A percentile compares a stretch with the other conserved stretches of the same genome.
Conservation (phyloP, 2,888 invertebrate species). For the Sphaeridia pumilis region DNA sequence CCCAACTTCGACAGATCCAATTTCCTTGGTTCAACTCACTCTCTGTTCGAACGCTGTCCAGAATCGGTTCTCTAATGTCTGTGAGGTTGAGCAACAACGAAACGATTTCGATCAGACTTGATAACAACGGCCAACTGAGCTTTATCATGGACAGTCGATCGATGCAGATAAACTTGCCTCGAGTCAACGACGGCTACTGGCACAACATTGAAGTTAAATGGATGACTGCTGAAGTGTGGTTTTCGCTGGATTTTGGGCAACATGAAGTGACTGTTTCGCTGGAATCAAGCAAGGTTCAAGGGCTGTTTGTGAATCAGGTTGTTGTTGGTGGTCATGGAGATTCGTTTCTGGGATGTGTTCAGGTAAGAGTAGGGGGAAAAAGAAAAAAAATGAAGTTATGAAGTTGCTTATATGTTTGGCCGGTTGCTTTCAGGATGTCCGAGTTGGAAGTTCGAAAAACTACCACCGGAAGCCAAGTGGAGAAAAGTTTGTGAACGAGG, state of each 20-base stretch:
- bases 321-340: slow-evolving; percentile 62
- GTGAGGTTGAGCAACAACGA: slow-evolving; percentile 61
- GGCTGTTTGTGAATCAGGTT: slow-evolving; percentile 75
- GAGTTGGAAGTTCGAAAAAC: slow-evolving; percentile 68
- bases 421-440: slow-evolving; percentile 55
- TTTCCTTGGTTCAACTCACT: slow-evolving; percentile 83
- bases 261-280: slow-evolving; percentile 50
- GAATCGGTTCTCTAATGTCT: slow-evolving; percentile 66
- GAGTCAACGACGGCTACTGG: slow-evolving; percentile 69
- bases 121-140: slow-evolving; percentile 58
- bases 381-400: not conserved
- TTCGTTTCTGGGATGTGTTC: slow-evolving; percentile 63
- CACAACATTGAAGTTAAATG: slow-evolving; percentile 70
- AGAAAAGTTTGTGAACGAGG: slow-evolving; percentile 69
- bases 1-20: slow-evolving; percentile 68
- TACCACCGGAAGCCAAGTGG: slow-evolving; percentile 67
- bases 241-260: slow-evolving; percentile 75
- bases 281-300: slow-evolving; percentile 56
- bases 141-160: slow-evolving; percentile 64
- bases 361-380: no score
- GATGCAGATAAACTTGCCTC: slow-evolving; percentile 53
- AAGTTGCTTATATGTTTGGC: not conserved
- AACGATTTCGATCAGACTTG: slow-evolving; percentile 37
- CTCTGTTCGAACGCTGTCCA: slow-evolving; percentile 65
- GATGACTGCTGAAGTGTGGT: slow-evolving; percentile 53